Evolutionary conservation across 2,888 invertebrate genomes (phyloP), one percentile per base, ranked within the genome.

Genomic region (Acleris holmiana): DNA sequence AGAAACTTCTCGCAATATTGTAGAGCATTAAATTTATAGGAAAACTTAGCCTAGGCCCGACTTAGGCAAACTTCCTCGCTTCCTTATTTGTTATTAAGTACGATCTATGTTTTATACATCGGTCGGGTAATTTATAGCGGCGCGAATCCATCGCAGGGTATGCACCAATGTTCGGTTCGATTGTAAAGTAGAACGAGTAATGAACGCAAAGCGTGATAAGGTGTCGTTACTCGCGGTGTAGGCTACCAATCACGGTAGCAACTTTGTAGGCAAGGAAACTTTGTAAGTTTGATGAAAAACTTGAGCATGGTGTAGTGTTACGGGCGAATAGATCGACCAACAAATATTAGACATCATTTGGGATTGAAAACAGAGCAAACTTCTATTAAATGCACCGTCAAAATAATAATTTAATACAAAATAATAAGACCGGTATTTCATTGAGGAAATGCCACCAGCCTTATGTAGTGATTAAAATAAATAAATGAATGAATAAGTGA

Each of bases 1-100:
- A 59, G 63, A 70, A 77, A 77, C 69, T 74, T 74, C 69, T 67
- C 67, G 72, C 70, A 69, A 71, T 75, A 73, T 73, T 76, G 76
- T 74, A 71, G 68, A 70, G 72, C 75, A 75, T 76, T 74, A 76
- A 82, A 85, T 84, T 85, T 85, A 85, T 86, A 76, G 79, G 72
- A 67, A 73, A 84, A 86, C 77, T 83, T 83, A 56, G 63, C 64
- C 68, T 61, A 53, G 61, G 67, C 59, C 67, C 67, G 72, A 71
- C 69, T 77, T 73, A 73, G 75, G 67, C 75, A 69, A 76, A 79
- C 72, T 77, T 73, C 65, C 61, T 57, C 69, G 56, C 69, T 68
- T 68, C 70, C 72, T 68, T 68, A 69, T 71, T 69, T 68, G 67
- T 67, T 69, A 71, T 73, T 73, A 72, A 76, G 69, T 71, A 75